Percentiles rank a stretch among this genome's conserved stretches.
These are phyloP conservation scores for Vireo altiloquus DNA, from an alignment of 2,113 vertebrate species.

Conservation along the genomic window DNA sequence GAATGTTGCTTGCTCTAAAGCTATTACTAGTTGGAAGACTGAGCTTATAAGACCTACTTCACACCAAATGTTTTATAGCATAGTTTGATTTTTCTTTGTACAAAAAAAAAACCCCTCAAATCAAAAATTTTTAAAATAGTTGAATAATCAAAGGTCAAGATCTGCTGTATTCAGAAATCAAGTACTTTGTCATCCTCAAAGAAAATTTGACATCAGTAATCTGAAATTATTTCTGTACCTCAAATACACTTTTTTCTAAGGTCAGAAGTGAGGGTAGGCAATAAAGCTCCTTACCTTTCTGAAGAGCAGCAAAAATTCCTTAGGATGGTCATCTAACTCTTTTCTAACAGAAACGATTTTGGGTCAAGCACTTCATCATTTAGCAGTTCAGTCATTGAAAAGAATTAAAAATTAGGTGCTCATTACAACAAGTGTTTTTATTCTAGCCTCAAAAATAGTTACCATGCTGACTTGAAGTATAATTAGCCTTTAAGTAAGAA, in stretches of 20 bases:
- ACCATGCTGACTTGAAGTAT: conserved; percentile 59
- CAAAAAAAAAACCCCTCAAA: neutral
- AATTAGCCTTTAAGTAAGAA: conserved; percentile 64
- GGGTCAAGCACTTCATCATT: conserved; percentile 8
- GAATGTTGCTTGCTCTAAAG: neutral
- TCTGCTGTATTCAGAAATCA: conserved; percentile 6
- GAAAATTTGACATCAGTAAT: neutral
- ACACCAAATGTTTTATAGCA: neutral
- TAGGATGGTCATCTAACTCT: neutral
- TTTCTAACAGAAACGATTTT: conserved; percentile 2
- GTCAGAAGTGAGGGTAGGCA: neutral
- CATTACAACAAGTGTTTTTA: conserved; percentile 53
- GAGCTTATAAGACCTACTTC: neutral
- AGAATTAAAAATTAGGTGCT: conserved; percentile 16
- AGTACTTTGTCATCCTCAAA: neutral
- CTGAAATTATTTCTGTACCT: neutral
- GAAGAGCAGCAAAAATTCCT: conserved; percentile 2
- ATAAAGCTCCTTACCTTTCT: conserved; percentile 20
- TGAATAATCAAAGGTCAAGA: neutral
- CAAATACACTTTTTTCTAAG: conserved; percentile 11
- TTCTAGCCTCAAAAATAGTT: conserved; percentile 61
- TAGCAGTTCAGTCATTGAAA: conserved; percentile 31
- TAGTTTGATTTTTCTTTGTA: neutral
- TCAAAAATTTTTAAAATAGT: neutral
- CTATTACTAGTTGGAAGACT: neutral